phyloP scores from a whole-genome alignment of 2,888 invertebrate species.

The Dyspetes luteomarginatus region DNA sequence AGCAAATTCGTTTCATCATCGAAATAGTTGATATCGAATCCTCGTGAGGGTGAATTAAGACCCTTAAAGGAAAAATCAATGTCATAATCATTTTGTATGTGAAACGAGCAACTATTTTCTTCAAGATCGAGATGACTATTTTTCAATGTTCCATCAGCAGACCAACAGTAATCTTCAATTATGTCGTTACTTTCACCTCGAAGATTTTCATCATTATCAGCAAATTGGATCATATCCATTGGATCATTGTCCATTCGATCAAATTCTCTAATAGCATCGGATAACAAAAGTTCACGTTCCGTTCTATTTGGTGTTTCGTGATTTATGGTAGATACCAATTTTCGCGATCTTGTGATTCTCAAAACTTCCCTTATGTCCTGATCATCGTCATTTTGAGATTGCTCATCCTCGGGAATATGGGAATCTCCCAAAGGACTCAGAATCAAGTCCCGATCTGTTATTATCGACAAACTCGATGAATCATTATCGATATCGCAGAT shows the following conservation, averaged over 20 bases:
- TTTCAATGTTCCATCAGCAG: background rate
- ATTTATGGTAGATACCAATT: conserved; percentile 55
- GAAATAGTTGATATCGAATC: conserved; percentile 6
- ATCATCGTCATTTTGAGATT: conserved; percentile 45
- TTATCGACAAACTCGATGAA: background rate
- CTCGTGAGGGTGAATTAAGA: background rate
- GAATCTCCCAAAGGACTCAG: conserved; percentile 45
- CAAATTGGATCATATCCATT: background rate
- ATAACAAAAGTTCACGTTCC: conserved; percentile 63
- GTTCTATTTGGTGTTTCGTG: conserved; percentile 70
- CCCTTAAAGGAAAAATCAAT: conserved; percentile 5
- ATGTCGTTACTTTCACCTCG: background rate
- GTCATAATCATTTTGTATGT: conserved; percentile 40
- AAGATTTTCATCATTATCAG: background rate
- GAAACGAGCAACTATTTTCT: conserved; percentile 53
- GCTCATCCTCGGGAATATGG: conserved; percentile 28
- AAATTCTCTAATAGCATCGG: conserved; percentile 58
- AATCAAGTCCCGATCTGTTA: background rate
- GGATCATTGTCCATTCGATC: conserved; percentile 36
- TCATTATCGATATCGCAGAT: conserved; percentile 1
- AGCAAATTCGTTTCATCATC: background rate
- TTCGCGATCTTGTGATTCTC: conserved; percentile 62
- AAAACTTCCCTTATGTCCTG: conserved; percentile 51
- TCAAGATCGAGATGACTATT: conserved; percentile 38
- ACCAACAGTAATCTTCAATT: conserved; percentile 35